Evolutionary conservation across 1,140 invertebrate species (phyloP).

Genomic region (Heliconius hewitsoni): DNA sequence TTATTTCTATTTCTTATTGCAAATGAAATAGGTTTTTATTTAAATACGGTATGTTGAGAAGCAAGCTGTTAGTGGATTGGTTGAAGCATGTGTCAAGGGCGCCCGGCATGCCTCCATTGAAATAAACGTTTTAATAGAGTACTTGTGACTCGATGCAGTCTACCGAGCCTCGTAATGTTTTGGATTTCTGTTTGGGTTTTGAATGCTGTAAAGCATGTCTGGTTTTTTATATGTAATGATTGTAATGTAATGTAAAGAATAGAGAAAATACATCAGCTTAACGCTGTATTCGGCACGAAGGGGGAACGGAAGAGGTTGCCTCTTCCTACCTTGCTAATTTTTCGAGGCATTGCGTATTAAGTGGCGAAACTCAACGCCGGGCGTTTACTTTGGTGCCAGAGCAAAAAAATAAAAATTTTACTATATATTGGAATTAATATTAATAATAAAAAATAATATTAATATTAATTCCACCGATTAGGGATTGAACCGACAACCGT

Average conservation of each 20-base stretch:
- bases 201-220: conserved; percentile 6
- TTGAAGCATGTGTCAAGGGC: conserved; percentile 67
- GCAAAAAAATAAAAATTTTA: no score
- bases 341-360: no score
- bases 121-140: conserved; percentile 40
- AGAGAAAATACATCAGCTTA: no score
- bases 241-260: not conserved
- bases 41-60: conserved; percentile 30
- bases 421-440: no score
- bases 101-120: conserved; percentile 41
- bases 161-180: conserved; percentile 32
- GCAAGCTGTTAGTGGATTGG: conserved; percentile 40
- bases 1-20: conserved; percentile 41
- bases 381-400: no score
- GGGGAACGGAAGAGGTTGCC: no score
- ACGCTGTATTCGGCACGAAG: no score
- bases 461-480: no score
- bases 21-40: conserved; percentile 44
- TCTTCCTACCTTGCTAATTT: no score
- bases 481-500: no score
- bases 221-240: not conserved
- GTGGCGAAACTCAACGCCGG: no score
- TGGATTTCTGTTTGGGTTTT: conserved; percentile 23
- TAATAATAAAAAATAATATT: no score
- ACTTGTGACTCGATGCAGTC: conserved; percentile 39